Evolutionary conservation across 2,888 invertebrate species (phyloP).

Genomic region (Asteroscopus sphinx): DNA sequence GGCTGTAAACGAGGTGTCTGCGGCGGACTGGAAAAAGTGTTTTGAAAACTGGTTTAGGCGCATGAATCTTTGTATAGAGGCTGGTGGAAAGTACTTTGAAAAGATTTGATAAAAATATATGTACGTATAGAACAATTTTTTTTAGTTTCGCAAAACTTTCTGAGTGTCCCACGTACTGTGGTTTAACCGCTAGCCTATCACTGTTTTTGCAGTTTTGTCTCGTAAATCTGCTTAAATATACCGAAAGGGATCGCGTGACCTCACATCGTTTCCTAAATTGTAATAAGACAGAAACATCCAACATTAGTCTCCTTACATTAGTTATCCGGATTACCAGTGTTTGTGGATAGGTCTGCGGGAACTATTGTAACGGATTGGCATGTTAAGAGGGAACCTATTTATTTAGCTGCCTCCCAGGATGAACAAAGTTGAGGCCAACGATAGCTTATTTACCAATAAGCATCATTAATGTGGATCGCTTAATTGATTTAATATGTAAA

Average conservation of each 20-base stretch:
- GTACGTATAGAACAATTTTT: too few species aligned
- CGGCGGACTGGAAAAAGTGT: too few species aligned
- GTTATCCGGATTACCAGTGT: constrained; percentile 54
- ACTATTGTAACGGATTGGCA: constrained; percentile 74
- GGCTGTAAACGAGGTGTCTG: too few species aligned
- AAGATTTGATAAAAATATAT: too few species aligned
- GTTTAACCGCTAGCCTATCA: too few species aligned
- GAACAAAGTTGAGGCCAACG: constrained; percentile 70
- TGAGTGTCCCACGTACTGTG: too few species aligned
- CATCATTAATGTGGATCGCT: constrained; percentile 80
- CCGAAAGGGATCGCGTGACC: constrained; percentile 1
- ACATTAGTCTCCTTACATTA: constrained; percentile 36
- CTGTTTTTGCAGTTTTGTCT: too few species aligned
- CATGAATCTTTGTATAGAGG: too few species aligned
- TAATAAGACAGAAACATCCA: background rate
- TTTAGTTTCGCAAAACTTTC: too few species aligned
- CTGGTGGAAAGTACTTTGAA: too few species aligned
- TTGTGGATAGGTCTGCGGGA: constrained; percentile 54
- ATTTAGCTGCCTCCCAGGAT: constrained; percentile 76
- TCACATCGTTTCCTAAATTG: constrained; percentile 2
- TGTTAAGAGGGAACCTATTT: constrained; percentile 71
- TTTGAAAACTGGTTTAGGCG: too few species aligned
- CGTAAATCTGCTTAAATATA: too few species aligned
- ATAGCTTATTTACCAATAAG: constrained; percentile 86
- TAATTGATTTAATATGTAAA: constrained; percentile 84